Evolutionary conservation across 2,888 invertebrate genomes (phyloP).

Genomic region (Hipparchia semele): DNA sequence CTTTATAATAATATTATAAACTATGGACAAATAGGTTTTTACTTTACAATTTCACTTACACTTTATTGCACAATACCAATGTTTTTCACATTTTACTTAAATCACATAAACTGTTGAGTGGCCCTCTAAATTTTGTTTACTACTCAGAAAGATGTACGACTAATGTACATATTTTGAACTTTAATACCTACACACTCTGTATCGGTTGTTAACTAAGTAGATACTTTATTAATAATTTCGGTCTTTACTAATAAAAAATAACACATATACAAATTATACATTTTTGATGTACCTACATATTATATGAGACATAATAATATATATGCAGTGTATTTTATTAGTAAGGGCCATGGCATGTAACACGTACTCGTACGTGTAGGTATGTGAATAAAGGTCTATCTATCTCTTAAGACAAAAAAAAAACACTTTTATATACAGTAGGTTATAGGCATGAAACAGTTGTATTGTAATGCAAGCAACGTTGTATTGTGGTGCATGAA

Average conservation of each 20-base stretch:
- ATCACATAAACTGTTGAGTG: background rate
- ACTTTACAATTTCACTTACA: conserved; percentile 21
- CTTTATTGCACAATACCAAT: conserved; percentile 15
- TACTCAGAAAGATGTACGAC: background rate
- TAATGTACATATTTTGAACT: background rate
- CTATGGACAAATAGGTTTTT: conserved; percentile 1
- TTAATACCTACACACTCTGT: background rate
- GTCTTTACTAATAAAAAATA: too few relatives aligned
- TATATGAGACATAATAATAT: too few relatives aligned
- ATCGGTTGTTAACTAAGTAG: background rate
- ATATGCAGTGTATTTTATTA: too few relatives aligned
- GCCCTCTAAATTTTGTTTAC: background rate
- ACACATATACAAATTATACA: too few relatives aligned
- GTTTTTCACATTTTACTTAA: background rate
- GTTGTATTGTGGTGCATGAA: conserved; percentile 79
- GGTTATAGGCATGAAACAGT: conserved; percentile 37
- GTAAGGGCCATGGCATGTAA: too few relatives aligned
- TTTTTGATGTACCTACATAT: too few relatives aligned
- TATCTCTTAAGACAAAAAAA: conserved; percentile 22
- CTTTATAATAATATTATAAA: background rate
- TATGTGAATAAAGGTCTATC: background rate
- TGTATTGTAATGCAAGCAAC: conserved; percentile 41
- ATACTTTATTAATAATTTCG: background rate
- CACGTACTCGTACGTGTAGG: too few relatives aligned
- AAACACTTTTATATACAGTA: conserved; percentile 16